phyloP scores from a whole-genome alignment of 2,888 invertebrate species.

The Thymelicus acteon region DNA sequence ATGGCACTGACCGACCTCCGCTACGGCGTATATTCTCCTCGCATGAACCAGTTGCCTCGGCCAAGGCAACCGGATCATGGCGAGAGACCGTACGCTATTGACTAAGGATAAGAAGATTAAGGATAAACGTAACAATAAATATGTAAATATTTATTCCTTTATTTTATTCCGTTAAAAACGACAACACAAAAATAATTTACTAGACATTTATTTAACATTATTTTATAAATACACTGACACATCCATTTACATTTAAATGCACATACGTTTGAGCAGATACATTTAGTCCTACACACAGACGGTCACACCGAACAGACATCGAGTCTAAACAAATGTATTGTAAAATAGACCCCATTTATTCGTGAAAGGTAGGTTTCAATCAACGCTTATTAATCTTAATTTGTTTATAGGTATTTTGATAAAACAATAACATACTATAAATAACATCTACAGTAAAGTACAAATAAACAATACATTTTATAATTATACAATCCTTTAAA shows the following conservation, averaged over 20 bases:
- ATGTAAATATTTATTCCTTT: constrained; percentile 41
- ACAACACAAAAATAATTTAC: constrained; percentile 49
- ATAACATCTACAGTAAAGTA: no score
- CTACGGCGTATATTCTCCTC: constrained; percentile 43
- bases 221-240: constrained; percentile 48
- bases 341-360: constrained; percentile 16
- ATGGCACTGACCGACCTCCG: constrained; percentile 28
- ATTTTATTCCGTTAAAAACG: constrained; percentile 37
- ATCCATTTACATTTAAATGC: constrained; percentile 50
- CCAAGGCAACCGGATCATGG: constrained; percentile 39
- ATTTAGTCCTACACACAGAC: constrained; percentile 33
- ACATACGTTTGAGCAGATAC: constrained; percentile 49
- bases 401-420: no score
- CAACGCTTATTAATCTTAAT: background rate
- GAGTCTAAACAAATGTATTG: constrained; percentile 15
- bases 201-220: constrained; percentile 52
- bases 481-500: no score
- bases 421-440: no score
- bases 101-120: constrained; percentile 31
- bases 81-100: constrained; percentile 41
- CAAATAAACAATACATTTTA: no score
- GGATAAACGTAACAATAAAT: constrained; percentile 42
- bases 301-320: constrained; percentile 38
- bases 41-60: constrained; percentile 41
- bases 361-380: constrained; percentile 12